Base-by-base conservation (phyloP, 1,140 invertebrate species). In the Calephelis virginiensis region DNA sequence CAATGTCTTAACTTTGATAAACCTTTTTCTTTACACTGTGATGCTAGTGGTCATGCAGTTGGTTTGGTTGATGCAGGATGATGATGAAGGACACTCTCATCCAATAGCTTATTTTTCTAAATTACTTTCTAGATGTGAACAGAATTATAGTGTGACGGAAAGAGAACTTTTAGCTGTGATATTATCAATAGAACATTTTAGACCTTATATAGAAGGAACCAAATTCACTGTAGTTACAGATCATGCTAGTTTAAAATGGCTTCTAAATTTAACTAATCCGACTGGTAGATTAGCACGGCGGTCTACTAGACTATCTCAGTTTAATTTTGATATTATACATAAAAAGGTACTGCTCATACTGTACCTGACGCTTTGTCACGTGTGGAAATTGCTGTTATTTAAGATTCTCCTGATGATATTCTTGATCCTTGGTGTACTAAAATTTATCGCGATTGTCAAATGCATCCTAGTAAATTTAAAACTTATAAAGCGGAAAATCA, bases 241-340 rank as follows among this genome's bases (percentile, higher is more conserved):
- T 61, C 71, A 70, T 61, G 47, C 66, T 40, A 61, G 64, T 38
- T 61, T 73, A 40, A 74, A 74, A 61, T 74, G 72, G 72, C 66
- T 74, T 7, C 28, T 74, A 45, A 66, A 64, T n/a, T 47, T 74
- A 43, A 66, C 49, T 10, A 74, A 74, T 49, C 72, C 72, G 8
- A 68, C 68, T 28, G 72, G 72, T 13, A 37, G 72, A 56, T 62
- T 74, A 43, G 69, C 69, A 43, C 45, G 72, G 1, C 70, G 72
- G 72, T 60, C 65, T 14, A 69, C 64, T 50, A 28, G 68, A 59
- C 59, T 74, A 14, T 74, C 72, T 14, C 38, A 64, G 47, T 74
- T 53, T 53, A 67, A 71, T 17, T 74, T 74, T 61, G 46, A 67
- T 11, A 63, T 74, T 9, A 68, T 60, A 10, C 71, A 75, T 43